phyloP scores from a whole-genome alignment of 2,113 vertebrate species.

The Pedionomus torquatus region DNA sequence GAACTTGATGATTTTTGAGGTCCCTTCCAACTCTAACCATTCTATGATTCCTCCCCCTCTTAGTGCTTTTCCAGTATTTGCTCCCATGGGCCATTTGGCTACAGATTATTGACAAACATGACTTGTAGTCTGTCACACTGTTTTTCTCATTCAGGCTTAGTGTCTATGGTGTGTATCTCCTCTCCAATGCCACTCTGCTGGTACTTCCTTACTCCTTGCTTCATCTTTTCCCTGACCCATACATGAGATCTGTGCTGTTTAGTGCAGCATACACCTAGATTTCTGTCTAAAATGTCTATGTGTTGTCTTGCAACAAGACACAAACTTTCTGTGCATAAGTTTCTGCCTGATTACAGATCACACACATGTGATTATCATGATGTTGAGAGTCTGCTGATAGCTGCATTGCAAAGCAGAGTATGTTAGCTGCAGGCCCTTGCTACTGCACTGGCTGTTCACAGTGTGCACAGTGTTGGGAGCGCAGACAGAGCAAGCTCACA shows the following conservation, averaged over 20 bases:
- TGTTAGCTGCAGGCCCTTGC: not conserved
- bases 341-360: not conserved
- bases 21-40: too few relatives aligned
- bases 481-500: not conserved
- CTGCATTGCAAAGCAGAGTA: not conserved
- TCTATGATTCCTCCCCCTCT: not conserved
- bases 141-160: not conserved
- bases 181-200: not conserved
- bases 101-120: not conserved
- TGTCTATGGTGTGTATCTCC: not conserved
- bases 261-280: not conserved
- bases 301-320: not conserved
- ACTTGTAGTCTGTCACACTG: not conserved
- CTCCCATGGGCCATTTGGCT: not conserved
- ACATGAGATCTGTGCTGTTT: not conserved
- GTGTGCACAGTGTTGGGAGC: not conserved
- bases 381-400: not conserved
- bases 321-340: not conserved
- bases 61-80: not conserved
- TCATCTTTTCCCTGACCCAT: not conserved
- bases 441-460: not conserved
- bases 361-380: accelerated
- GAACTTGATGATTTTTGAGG: too few relatives aligned
- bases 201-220: not conserved
- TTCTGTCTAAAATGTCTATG: not conserved